Percentiles rank a stretch among this genome's conserved stretches.
Evolutionary conservation across 2,113 vertebrate genomes (phyloP).

Genomic region (Archocentrus centrarchus): DNA sequence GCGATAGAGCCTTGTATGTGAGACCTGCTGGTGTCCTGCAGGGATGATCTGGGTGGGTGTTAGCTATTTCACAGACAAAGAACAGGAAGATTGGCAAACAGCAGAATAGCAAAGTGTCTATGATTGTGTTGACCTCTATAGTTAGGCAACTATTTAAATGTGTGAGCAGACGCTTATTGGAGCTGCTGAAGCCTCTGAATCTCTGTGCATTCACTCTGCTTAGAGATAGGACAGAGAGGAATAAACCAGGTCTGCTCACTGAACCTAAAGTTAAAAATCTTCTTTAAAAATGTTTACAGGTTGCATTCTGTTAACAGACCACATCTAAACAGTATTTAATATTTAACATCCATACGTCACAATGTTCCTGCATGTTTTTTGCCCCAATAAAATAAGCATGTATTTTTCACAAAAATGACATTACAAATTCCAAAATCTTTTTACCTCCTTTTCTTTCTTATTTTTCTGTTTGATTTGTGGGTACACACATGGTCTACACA

Average conservation of each 20-base stretch:
- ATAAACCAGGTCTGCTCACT: neutral
- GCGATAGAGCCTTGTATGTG: conserved; percentile 6
- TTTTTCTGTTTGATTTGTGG: neutral
- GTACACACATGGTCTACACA: neutral
- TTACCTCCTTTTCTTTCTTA: neutral
- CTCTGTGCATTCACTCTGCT: neutral
- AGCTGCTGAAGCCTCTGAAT: neutral
- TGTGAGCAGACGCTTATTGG: conserved; percentile 28
- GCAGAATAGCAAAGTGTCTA: conserved; percentile 17
- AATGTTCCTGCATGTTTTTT: neutral
- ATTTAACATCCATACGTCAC: neutral
- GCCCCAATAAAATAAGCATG: too few relatives aligned
- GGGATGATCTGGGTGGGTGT: neutral
- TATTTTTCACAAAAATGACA: too few relatives aligned
- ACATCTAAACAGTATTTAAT: neutral
- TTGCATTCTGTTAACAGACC: neutral
- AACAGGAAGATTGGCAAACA: conserved; percentile 12
- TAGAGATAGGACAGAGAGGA: neutral
- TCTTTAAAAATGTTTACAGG: neutral
- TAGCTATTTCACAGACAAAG: conserved; percentile 18
- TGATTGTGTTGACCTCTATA: neutral
- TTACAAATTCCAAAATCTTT: neutral
- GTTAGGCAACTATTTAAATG: neutral
- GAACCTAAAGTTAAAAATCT: neutral
- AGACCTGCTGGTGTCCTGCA: neutral